These are phyloP conservation scores for Poicephalus gulielmi DNA, from an alignment of 2,113 vertebrate genomes.

Conservation along the genomic window DNA sequence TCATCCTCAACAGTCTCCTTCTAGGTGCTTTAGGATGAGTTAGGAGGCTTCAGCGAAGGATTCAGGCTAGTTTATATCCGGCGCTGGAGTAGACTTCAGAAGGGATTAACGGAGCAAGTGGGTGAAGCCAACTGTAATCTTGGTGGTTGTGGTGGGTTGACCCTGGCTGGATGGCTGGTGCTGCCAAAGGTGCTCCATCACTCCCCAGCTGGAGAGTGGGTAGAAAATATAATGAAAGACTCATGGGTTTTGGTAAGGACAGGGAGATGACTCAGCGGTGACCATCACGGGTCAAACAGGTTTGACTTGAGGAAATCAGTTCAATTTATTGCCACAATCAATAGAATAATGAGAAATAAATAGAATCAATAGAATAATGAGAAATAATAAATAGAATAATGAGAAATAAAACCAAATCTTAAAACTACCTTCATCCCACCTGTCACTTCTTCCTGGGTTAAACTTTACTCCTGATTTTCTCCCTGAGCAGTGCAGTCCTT, in stretches of 20 bases:
- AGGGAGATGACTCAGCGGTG: neutral
- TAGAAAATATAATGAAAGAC: neutral
- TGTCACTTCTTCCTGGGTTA: neutral
- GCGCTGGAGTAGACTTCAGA: neutral
- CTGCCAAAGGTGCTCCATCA: neutral
- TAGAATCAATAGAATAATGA: neutral
- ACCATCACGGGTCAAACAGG: neutral
- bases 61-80: neutral
- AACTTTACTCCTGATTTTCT: neutral
- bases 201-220: neutral
- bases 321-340: neutral
- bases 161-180: neutral
- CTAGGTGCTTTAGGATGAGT: neutral
- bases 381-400: too few species aligned
- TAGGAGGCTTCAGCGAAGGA: conserved; percentile 16
- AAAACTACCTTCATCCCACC: neutral
- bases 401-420: neutral
- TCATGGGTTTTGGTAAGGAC: neutral
- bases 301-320: neutral
- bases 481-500: neutral
- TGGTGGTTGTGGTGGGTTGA: neutral
- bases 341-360: neutral
- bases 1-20: neutral
- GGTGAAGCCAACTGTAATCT: neutral
- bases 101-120: neutral